Base-by-base conservation (phyloP, 2,888 invertebrate genomes). In the Erynnis tages region DNA sequence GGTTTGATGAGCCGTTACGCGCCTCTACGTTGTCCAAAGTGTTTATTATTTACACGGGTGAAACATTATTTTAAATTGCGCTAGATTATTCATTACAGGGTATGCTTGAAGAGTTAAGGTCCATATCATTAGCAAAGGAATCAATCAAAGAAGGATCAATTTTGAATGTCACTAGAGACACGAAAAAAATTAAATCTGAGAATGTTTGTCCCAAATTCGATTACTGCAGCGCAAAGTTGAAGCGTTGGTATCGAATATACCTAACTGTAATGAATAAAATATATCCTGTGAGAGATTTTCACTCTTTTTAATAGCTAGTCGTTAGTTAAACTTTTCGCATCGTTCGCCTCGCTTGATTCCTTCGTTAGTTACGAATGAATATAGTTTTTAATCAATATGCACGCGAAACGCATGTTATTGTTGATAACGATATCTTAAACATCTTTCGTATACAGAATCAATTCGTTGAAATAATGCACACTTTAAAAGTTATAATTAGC, bases 211-310 rank as follows among this genome's bases (percentile, higher is more conserved):
- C n/a, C n/a, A n/a, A n/a, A n/a, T n/a, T n/a, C n/a, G n/a, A n/a
- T n/a, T n/a, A 30, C 44, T 44, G 32, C 44, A 32, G 13, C 32
- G 44, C n/a, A 32, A 13, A 30, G 13, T 32, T 21, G 30, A 32
- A 44, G 43, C 32, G 23, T 44, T 44, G 19, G 44, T 32, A 21
- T 32, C 21, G 14, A 44, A 32, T 44, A 32, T 44, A 30, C 13
- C 13, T 45, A 30, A 21, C 13, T 45, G 45, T 45, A 25, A 25
- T 23, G 23, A 35, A 45, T 45, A 35, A 45, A 45, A 45, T 45
- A 45, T 45, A 45, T 44, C 13, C 21, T 21, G 32, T 4, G 21
- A 44, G 21, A 8, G 11, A 32, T 21, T 37, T 44, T 32, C 23
- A 17, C 23, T 17, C 13, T 30, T 30, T 19, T 44, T 27, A 32